A percentile compares a stretch with the other conserved stretches of the same genome.
Evolutionary conservation across 2,113 vertebrate genomes (phyloP).

Genomic region (Podiceps cristatus): DNA sequence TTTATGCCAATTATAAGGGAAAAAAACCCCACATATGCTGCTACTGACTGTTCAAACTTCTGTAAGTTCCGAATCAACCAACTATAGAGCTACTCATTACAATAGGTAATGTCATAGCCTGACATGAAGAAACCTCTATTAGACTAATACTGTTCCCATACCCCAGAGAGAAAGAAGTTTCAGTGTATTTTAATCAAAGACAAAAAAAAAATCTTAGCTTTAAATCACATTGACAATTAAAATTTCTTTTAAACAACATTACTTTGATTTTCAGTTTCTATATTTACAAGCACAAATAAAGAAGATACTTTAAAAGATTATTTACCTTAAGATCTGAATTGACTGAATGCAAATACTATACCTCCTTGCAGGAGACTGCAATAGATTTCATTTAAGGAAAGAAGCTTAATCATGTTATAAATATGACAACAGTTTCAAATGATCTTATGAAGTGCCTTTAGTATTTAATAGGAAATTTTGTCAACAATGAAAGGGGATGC

Average conservation of each 20-base stretch:
- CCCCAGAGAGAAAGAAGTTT: not conserved
- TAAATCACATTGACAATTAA: not conserved
- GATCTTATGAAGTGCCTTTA: not conserved
- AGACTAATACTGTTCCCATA: not conserved
- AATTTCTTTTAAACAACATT: not conserved
- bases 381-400: not conserved
- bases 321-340: not conserved
- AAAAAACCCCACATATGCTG: not conserved
- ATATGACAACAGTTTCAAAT: not conserved
- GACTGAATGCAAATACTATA: not conserved
- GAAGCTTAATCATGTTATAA: slow-evolving; percentile 19
- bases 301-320: not conserved
- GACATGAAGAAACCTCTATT: not conserved
- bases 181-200: not conserved
- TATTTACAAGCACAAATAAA: not conserved
- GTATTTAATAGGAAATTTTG: slow-evolving; percentile 17
- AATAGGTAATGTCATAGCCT: not conserved
- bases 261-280: not conserved
- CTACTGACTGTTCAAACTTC: not conserved
- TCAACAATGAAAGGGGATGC: slow-evolving; percentile 36
- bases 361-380: not conserved
- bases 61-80: not conserved
- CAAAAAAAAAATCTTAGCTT: not conserved
- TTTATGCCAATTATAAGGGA: not conserved
- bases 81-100: not conserved